Conservation (phyloP, 2,888 invertebrate genomes). For the Aquatica leii region DNA sequence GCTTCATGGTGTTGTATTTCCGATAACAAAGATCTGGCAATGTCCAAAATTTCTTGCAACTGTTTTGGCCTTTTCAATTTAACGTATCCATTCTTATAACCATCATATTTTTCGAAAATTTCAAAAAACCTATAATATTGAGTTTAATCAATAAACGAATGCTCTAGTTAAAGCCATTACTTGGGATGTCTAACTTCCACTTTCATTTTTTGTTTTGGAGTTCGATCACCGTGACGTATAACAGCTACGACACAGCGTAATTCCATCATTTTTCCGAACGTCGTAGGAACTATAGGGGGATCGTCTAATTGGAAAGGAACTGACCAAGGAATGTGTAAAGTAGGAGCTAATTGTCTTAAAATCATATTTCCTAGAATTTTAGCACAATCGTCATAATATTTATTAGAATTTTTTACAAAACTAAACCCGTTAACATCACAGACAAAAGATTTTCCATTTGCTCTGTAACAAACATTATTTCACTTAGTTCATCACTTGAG, state of each 20-base stretch:
- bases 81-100: slow-evolving; percentile 93
- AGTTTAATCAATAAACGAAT: background rate
- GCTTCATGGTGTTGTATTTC: slow-evolving; percentile 90
- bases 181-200: slow-evolving; percentile 97
- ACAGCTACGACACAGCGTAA: slow-evolving; percentile 95
- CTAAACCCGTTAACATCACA: slow-evolving; percentile 99
- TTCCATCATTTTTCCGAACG: slow-evolving; percentile 97
- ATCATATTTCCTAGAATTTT: slow-evolving; percentile 99
- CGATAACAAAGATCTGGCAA: slow-evolving; percentile 86
- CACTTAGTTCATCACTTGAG: background rate
- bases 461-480: slow-evolving; percentile 64
- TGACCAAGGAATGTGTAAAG: slow-evolving; percentile 96
- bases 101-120: slow-evolving; percentile 97
- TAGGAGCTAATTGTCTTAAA: slow-evolving; percentile 91
- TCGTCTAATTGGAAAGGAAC: slow-evolving; percentile 97
- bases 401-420: slow-evolving; percentile 99
- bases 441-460: slow-evolving; percentile 98
- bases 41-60: slow-evolving; percentile 96
- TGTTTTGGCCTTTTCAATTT: slow-evolving; percentile 98
- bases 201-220: slow-evolving; percentile 99
- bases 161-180: slow-evolving; percentile 60
- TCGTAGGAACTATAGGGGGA: slow-evolving; percentile 98
- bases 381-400: slow-evolving; percentile 99
- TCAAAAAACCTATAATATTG: slow-evolving; percentile 85
- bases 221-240: slow-evolving; percentile 97